Evolutionary conservation across 2,113 vertebrate genomes (phyloP).

Genomic region (Gracilinanus agilis): DNA sequence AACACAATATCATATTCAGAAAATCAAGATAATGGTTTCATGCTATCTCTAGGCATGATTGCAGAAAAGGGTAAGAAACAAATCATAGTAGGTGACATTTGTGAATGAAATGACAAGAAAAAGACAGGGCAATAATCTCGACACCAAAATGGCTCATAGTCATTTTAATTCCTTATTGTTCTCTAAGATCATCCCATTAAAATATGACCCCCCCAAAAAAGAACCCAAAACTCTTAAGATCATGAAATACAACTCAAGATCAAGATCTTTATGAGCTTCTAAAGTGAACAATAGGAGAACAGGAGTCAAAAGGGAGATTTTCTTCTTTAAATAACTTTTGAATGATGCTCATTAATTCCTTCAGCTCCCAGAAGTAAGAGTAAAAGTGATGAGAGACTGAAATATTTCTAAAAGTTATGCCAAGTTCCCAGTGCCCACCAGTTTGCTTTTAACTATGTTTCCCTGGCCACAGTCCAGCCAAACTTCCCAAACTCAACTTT

Average conservation of each 20-base stretch:
- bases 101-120: constrained; percentile 50
- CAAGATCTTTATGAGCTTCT: constrained; percentile 35
- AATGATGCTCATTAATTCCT: constrained; percentile 35
- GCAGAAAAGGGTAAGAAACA: constrained; percentile 41
- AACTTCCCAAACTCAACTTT: constrained; percentile 27
- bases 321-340: constrained; percentile 37
- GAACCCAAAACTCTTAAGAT: background rate
- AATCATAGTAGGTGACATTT: constrained; percentile 50
- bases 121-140: constrained; percentile 57
- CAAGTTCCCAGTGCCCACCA: background rate
- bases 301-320: constrained; percentile 34
- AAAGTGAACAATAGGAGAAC: constrained; percentile 40
- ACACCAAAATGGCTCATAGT: constrained; percentile 47
- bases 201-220: constrained; percentile 7
- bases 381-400: background rate
- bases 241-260: constrained; percentile 24
- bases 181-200: constrained; percentile 27
- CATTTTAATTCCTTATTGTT: constrained; percentile 48
- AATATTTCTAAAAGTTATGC: background rate
- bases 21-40: constrained; percentile 47
- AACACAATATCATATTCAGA: constrained; percentile 52
- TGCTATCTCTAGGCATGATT: constrained; percentile 28
- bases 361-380: constrained; percentile 23
- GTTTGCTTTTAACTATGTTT: constrained; percentile 14
- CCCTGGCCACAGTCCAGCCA: constrained; percentile 26